Conservation (phyloP, 1,140 invertebrate genomes). For the Bilobella aurantiaca region DNA sequence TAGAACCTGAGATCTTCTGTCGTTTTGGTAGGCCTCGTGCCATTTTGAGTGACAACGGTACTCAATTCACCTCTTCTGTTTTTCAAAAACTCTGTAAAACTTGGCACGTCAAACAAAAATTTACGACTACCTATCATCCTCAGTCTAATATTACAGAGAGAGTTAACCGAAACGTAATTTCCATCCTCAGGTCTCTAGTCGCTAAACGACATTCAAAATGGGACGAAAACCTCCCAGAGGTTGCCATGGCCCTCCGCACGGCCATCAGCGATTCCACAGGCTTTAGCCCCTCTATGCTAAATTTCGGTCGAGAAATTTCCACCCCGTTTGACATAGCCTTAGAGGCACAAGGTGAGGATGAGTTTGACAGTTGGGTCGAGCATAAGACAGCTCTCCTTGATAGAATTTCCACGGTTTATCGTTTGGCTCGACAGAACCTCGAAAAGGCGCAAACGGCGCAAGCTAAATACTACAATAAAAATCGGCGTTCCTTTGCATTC, state of each 20-base stretch:
- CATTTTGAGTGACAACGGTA: conserved; percentile 36
- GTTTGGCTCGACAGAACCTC: background rate
- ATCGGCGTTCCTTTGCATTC: background rate
- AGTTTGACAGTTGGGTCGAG: background rate
- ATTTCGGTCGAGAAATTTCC: conserved; percentile 38
- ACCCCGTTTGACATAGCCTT: conserved; percentile 2
- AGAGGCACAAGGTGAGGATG: background rate
- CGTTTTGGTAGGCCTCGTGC: conserved; percentile 33
- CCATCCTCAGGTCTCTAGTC: conserved; percentile 38
- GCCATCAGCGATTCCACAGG: conserved; percentile 38
- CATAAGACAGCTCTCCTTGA: too few species aligned
- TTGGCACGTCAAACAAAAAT: conserved; percentile 25
- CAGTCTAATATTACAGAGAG: conserved; percentile 41
- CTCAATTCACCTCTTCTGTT: conserved; percentile 26
- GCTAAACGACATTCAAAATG: conserved; percentile 37
- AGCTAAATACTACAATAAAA: background rate
- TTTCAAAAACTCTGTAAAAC: conserved; percentile 12
- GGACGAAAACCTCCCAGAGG: conserved; percentile 37
- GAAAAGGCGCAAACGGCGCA: conserved; percentile 4
- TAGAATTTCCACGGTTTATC: too few species aligned
- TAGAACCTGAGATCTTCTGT: conserved; percentile 35
- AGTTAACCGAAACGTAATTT: conserved; percentile 41
- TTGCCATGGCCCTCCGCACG: conserved; percentile 42
- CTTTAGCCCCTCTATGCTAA: conserved; percentile 39
- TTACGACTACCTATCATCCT: conserved; percentile 39